Evolutionary conservation across 2,113 vertebrate genomes (phyloP), one percentile per base, ranked within the genome.

Genomic region (Cyprinus carpio): DNA sequence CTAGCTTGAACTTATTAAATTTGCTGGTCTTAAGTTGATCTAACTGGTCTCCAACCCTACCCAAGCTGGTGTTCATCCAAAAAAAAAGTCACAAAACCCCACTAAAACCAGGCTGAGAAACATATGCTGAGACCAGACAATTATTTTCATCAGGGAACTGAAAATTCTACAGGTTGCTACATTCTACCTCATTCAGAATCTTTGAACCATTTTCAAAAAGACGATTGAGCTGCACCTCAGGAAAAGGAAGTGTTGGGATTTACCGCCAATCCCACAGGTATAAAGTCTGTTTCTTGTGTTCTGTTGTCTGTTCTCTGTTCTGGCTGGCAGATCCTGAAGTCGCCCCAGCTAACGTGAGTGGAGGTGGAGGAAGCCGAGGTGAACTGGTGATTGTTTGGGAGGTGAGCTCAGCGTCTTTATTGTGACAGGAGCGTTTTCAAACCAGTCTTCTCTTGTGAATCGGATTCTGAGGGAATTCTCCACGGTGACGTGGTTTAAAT

Each of bases 301-400:
- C 27, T 72, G 67, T 71, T 71, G 12, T 87, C 16, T 65, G 20
- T 46, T 74, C 23, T 29, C 80, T 76, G 0, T 89, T 91, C 92
- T 89, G 67, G 91, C 86, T 87, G 64, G 43, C 85, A 97, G 96
- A 92, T 92, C 97, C 97, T 5, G 91, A 91, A 0, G 91, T 96
- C 87, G 93, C 94, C 15, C 96, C 96, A 0, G 91, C 90, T 0
- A 95, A 93, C 54, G 84, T 97, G 87, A 92, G 93, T 0, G 97
- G 96, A 75, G 97, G 96, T 11, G 96, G 96, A 92, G 96, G 97
- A 85, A 95, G 93, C 86, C 91, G 90, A 37, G 96, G 95, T 0
- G 96, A 97, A 90, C 96, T 97, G 46, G 92, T 98, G 89, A 95
- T 98, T 92, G 94, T 91, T 0, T 97, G 97, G 96, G 96, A 98